Base-by-base conservation (phyloP, 2,113 vertebrate species). In the Pipa parva region DNA sequence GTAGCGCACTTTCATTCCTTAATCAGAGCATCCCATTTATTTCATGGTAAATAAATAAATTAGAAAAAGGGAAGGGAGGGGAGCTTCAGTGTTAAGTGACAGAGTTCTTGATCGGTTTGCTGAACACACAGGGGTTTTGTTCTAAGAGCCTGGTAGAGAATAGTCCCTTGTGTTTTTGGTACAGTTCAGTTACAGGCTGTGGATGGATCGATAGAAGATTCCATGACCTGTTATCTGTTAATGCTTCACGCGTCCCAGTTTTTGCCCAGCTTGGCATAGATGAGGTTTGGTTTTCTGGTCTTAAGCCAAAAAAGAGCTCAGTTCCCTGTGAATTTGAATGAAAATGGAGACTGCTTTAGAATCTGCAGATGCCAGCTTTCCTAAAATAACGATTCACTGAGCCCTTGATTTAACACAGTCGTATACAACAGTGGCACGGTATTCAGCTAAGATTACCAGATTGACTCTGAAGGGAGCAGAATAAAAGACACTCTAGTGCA, bases 121-220 rank as follows among this genome's bases (percentile, higher is more conserved):
- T 21, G 66, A 51, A 61, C 66, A 70, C 65, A 69, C 66, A 70
- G 66, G 36, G 33, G 66, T 42, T 61, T 70, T 70, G 66, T 70
- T 70, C 66, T 29, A 33, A 9, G 7, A n/a, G 31, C 31, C 24
- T 8, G 48, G 48, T 58, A 54, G 66, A 61, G 57, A 70, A 70
- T 45, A 49, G 66, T 36, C 49, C 57, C 66, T 70, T 70, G 66
- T 70, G 66, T 59, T 45, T 25, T 42, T 24, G 1, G 58, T 46
- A 58, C n/a, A 45, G 58, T 18, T 61, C 66, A 61, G 66, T 70
- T 70, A 61, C 66, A 69, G 66, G 31, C 66, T 69, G 66, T 24
- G 57, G 66, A 69, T 42, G 24, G 66, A 69, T 69, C 66, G 66
- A 60, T 69, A 60, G 66, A 42, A 45, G 42, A 61, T 69, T 69